Base-by-base conservation (phyloP, 2,797 vertebrate genomes). In the Pantherophis vulpinus region DNA sequence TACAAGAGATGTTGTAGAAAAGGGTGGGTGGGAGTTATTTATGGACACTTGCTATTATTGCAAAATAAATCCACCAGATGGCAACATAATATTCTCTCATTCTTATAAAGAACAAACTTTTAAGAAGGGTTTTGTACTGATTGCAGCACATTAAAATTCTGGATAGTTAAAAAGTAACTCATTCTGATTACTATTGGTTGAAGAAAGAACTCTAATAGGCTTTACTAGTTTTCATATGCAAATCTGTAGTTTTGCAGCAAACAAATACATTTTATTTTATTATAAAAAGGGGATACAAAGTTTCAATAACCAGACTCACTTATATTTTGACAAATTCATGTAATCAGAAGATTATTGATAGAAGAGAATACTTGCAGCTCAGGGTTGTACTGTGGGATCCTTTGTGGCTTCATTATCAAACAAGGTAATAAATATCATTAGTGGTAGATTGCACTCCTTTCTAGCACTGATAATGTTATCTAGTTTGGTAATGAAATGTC, bases 11-110 rank as follows among this genome's bases (percentile, higher is more conserved):
- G 14, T 18, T 27, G 5, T 37, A 37, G 12, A 90, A 70, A 18
- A 23, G 18, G 5, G 79, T 9, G 27, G 16, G 25, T 0, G 0
- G 11, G 83, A 32, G n/a, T 66, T 54, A 18, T 27, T 61, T 86
- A 0, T 1, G 29, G 87, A 2, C 11, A 42, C 87, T 79, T 88
- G 60, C 0, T 0, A 8, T 1, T 42, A 0, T 1, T 58, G 51
- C 2, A 6, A 0, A 1, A 37, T 63, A 79, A 29, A 66, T 0
- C 9, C 91, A 88, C 58, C 0, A 9, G 87, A 58, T 56, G 87
- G 32, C 93, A 90, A 70, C 27, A 70, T 32, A 27, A 60, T 47
- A 90, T 70, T 23, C 89, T 55, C 4, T 9, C 3, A 8, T 32
- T 93, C 61, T 27, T 25, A 66, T 54, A 91, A 42, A 27, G 16